These are phyloP conservation scores for Dryobota labecula DNA, from an alignment of 2,888 invertebrate genomes.

Conservation along the genomic window DNA sequence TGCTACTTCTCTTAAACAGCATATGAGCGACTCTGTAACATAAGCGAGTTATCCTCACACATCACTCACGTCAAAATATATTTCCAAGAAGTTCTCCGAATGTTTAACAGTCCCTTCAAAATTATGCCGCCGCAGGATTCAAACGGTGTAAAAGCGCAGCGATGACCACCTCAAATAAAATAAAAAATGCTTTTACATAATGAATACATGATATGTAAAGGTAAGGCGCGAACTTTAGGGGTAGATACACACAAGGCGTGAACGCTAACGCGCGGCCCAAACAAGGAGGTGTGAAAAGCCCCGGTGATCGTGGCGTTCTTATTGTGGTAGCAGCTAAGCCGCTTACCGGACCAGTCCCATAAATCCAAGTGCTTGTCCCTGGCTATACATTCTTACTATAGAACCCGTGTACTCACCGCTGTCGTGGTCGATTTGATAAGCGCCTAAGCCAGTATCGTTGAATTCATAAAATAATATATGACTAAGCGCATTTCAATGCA, in stretches of 20 bases:
- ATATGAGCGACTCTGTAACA: conserved; percentile 7
- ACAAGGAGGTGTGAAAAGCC: conserved; percentile 90
- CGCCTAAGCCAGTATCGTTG: conserved; percentile 52
- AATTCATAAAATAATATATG: conserved; percentile 49
- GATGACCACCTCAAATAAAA: conserved; percentile 66
- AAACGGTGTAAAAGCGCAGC: conserved; percentile 61
- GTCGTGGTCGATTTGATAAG: conserved; percentile 55
- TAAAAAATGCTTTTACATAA: conserved; percentile 77
- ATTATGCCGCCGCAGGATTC: conserved; percentile 52
- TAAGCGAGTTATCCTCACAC: background rate
- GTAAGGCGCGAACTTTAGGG: conserved; percentile 87
- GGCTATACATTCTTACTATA: conserved; percentile 49
- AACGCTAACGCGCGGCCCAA: conserved; percentile 86
- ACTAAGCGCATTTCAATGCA: conserved; percentile 51
- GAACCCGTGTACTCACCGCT: conserved; percentile 40
- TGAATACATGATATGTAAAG: conserved; percentile 83
- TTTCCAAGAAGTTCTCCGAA: conserved; percentile 45
- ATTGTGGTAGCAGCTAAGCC: conserved; percentile 86
- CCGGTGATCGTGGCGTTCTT: conserved; percentile 79
- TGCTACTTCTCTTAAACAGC: conserved; percentile 1
- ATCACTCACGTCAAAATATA: conserved; percentile 25
- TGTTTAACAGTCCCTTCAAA: conserved; percentile 46
- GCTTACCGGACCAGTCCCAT: conserved; percentile 83
- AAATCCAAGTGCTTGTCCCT: conserved; percentile 75
- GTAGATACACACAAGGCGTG: conserved; percentile 88